These are phyloP conservation scores for Hydroisotoma schaefferi DNA, from an alignment of 2,888 invertebrate species.

Conservation along the genomic window DNA sequence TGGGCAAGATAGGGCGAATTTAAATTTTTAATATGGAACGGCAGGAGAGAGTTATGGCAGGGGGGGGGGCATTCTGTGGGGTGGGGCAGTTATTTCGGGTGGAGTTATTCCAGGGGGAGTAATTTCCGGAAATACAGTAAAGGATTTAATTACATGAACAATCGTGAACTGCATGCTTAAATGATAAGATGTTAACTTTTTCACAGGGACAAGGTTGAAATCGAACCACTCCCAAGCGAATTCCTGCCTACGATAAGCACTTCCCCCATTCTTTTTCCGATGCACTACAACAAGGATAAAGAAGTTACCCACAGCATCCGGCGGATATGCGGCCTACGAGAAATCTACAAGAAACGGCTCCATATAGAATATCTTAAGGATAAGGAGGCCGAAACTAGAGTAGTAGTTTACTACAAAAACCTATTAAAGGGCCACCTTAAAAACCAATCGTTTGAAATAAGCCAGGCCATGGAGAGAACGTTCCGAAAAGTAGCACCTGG, in stretches of 20 bases:
- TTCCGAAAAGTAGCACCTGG: slow-evolving; percentile 9
- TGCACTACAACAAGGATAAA: neutral
- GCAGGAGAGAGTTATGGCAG: too few species aligned
- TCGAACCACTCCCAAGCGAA: slow-evolving; percentile 18
- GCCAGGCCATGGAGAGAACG: neutral
- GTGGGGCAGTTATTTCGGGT: too few species aligned
- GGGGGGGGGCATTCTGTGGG: too few species aligned
- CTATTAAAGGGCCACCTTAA: neutral
- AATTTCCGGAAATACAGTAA: too few species aligned
- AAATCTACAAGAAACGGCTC: slow-evolving; percentile 21
- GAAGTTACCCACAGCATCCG: neutral
- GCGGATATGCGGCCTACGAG: slow-evolving; percentile 23
- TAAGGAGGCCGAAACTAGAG: neutral
- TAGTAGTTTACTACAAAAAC: neutral
- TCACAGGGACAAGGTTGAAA: slow-evolving; percentile 21
- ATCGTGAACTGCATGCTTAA: neutral
- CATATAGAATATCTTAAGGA: slow-evolving; percentile 16
- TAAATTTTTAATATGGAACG: too few species aligned
- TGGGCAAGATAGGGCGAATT: too few species aligned
- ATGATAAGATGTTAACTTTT: neutral
- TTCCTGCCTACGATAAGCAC: slow-evolving; percentile 12
- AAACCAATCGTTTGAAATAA: neutral
- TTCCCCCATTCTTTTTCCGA: slow-evolving; percentile 12
- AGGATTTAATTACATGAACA: too few species aligned
- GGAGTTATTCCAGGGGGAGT: too few species aligned